A percentile compares a stretch with the other conserved stretches of the same genome.
Conservation (phyloP, 2,113 vertebrate genomes). For the Petromus typicus region DNA sequence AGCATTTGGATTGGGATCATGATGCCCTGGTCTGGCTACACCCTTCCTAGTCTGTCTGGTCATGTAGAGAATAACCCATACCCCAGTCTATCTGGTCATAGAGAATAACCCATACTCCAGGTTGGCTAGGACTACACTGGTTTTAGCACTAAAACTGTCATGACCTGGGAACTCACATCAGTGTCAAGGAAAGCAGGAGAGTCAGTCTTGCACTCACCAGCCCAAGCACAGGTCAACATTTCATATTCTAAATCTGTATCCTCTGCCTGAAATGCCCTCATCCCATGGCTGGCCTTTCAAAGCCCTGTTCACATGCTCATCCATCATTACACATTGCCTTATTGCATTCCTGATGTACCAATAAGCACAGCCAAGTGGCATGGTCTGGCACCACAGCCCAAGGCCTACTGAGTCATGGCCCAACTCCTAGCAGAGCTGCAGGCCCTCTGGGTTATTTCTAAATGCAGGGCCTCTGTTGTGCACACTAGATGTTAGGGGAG, state of each 20-base stretch:
- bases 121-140: not conserved
- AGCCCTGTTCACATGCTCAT: not conserved
- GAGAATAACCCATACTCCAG: not conserved
- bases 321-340: not conserved
- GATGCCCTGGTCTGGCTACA: not conserved
- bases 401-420: not conserved
- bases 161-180: not conserved
- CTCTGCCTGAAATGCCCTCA: not conserved
- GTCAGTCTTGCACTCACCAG: not conserved
- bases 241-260: not conserved
- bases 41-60: not conserved
- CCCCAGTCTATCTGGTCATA: too few relatives aligned
- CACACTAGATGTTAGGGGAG: slow-evolving; percentile 73
- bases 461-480: fast-evolving
- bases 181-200: not conserved
- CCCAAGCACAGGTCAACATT: not conserved
- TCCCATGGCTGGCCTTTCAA: not conserved
- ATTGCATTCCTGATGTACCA: not conserved
- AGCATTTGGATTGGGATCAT: not conserved
- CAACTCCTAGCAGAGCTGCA: not conserved
- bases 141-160: not conserved
- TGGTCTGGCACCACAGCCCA: not conserved
- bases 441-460: not conserved
- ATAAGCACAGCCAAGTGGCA: not conserved
- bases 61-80: too few relatives aligned